Base-by-base conservation (phyloP, 2,797 vertebrate genomes). In the Hephaestus fuliginosus region DNA sequence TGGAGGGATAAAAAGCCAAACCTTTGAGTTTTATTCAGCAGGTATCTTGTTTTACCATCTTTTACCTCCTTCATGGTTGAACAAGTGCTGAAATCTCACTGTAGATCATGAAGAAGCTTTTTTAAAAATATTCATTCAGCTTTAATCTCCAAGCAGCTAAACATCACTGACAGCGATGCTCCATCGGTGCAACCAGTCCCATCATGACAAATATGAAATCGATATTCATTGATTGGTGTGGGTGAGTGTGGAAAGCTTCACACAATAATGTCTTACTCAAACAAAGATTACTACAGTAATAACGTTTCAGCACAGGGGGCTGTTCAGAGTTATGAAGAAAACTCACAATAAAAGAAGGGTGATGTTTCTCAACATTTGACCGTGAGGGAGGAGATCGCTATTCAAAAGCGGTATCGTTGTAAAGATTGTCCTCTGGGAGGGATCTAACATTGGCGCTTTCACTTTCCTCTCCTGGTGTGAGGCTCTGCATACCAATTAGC, bases 201-300 rank as follows among this genome's bases (percentile, higher is more conserved):
- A 72, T 22, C 63, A 66, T 74, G n/a, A 70, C 53, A 68, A 33
- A 52, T 18, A 63, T 73, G 69, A 76, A 62, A 52, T 80, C 52
- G 77, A 71, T 61, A 36, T 5, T 30, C 58, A 81, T 48, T 61
- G 74, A 81, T 70, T 22, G 44, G 43, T 41, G 65, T 1, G 46
- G 57, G 25, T 25, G 20, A 33, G 25, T 41, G 46, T 60, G 65
- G 52, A 57, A 76, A 76, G 81, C 76, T 41, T 15, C 65, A 11
- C 28, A 14, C 22, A 71, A 62, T 71, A 49, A 80, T 80, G 72
- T 33, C 76, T 68, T 25, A 72, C 46, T 72, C 66, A 57, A 22
- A 55, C 44, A n/a, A 12, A 63, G 61, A 55, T 20, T 62, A 20
- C 4, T 25, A 25, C 30, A 20, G 66, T 22, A 17, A 63, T 55